These are phyloP conservation scores for Pelecanoides urinatrix DNA, from an alignment of 2,113 vertebrate genomes.

Conservation along the genomic window DNA sequence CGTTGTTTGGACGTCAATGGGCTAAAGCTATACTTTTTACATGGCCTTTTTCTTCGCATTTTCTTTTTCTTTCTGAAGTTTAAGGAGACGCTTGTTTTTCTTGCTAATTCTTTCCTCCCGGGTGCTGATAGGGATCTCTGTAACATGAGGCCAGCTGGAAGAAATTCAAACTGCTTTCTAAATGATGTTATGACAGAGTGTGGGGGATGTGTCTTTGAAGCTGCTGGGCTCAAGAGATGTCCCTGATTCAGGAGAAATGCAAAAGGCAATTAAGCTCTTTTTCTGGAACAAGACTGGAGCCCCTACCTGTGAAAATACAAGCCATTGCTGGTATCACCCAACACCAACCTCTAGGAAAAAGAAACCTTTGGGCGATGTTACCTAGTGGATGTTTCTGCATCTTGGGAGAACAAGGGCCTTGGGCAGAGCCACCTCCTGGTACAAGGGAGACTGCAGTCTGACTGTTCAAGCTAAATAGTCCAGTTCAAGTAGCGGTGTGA, in stretches of 20 bases:
- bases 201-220: constrained; percentile 44
- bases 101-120: constrained; percentile 49
- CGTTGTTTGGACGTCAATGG: neutral
- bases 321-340: neutral
- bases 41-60: constrained; percentile 1
- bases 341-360: neutral
- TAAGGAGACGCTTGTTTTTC: constrained; percentile 26
- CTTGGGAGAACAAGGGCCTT: neutral
- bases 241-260: neutral
- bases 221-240: constrained; percentile 24
- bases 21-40: neutral
- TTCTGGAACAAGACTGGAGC: neutral
- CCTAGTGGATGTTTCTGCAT: neutral
- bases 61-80: constrained; percentile 47
- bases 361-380: neutral
- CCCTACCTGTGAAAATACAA: neutral
- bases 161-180: constrained; percentile 51
- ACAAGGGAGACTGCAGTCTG: neutral
- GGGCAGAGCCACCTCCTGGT: neutral
- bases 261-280: neutral
- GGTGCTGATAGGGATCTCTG: constrained; percentile 46
- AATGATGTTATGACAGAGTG: constrained; percentile 42
- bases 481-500: neutral
- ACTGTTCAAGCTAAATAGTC: constrained; percentile 35
- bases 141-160: constrained; percentile 36